Evolutionary conservation across 2,888 invertebrate species (phyloP).

Genomic region (Norana najaformis): DNA sequence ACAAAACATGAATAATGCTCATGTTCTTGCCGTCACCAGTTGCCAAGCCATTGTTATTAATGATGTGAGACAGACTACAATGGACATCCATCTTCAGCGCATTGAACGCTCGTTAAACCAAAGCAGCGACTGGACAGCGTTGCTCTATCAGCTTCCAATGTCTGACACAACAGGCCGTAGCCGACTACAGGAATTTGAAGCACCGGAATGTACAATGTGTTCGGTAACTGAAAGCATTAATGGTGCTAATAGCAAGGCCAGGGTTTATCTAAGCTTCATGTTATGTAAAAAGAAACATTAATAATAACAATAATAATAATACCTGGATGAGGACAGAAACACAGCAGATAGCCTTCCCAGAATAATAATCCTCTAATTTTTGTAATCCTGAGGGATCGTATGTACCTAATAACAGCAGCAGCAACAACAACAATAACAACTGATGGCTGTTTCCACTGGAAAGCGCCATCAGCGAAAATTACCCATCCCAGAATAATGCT

Average conservation of each 20-base stretch:
- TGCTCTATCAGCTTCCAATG: not conserved
- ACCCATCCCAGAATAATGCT: too few relatives aligned
- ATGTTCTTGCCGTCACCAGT: constrained; percentile 1
- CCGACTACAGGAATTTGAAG: not conserved
- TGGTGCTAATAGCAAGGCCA: not conserved
- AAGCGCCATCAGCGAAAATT: too few relatives aligned
- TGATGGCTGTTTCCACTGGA: too few relatives aligned
- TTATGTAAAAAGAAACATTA: not conserved
- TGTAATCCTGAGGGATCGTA: too few relatives aligned
- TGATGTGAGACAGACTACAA: constrained; percentile 13
- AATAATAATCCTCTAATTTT: too few relatives aligned
- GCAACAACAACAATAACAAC: too few relatives aligned
- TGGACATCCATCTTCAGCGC: not conserved
- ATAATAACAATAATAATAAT: not conserved
- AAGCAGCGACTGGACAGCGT: not conserved
- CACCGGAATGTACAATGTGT: not conserved
- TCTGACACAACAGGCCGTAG: not conserved
- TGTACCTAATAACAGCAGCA: too few relatives aligned
- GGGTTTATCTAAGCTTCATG: not conserved
- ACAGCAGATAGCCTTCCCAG: too few relatives aligned
- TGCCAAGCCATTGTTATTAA: constrained; percentile 13
- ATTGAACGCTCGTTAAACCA: not conserved
- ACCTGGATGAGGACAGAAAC: too few relatives aligned
- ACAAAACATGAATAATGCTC: constrained; percentile 6
- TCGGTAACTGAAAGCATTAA: not conserved